Evolutionary conservation across 2,113 vertebrate genomes (phyloP).

Genomic region (Lepisosteus osseus): DNA sequence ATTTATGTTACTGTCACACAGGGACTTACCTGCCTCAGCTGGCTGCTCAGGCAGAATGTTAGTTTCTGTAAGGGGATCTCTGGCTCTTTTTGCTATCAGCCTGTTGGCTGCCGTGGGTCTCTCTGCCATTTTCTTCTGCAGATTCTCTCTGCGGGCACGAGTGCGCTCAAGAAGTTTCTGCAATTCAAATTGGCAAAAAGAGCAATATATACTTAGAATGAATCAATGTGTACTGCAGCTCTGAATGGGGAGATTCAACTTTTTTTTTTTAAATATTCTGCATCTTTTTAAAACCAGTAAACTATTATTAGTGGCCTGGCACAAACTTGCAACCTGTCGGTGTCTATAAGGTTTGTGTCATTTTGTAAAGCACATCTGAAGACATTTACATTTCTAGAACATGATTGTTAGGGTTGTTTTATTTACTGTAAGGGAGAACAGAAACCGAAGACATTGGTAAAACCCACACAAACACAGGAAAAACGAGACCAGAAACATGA

Average conservation of each 20-base stretch:
- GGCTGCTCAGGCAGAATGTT: slow-evolving; percentile 59
- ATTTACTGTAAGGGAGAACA: too few species aligned
- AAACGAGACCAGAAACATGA: too few species aligned
- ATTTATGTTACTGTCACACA: too few species aligned
- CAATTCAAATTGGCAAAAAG: slow-evolving; percentile 18
- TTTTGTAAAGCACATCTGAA: too few species aligned
- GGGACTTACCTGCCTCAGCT: slow-evolving; percentile 67
- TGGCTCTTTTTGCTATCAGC: slow-evolving; percentile 66
- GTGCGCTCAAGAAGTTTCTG: slow-evolving; percentile 95
- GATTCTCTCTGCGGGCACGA: slow-evolving; percentile 88
- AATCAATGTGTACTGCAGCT: not conserved
- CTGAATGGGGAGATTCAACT: slow-evolving; percentile 10
- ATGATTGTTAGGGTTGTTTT: too few species aligned
- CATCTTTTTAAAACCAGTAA: slow-evolving; percentile 8
- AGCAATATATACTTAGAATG: not conserved
- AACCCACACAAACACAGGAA: too few species aligned
- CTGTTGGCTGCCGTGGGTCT: slow-evolving; percentile 66
- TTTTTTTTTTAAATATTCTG: slow-evolving; percentile 4
- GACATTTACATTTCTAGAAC: too few species aligned
- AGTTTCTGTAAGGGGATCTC: slow-evolving; percentile 84
- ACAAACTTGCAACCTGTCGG: too few species aligned
- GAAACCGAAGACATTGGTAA: too few species aligned
- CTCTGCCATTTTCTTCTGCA: slow-evolving; percentile 92
- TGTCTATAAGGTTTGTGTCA: too few species aligned
- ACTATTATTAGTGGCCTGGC: too few species aligned